Conservation (phyloP, 2,888 invertebrate genomes). For the Tortricodes alternella region DNA sequence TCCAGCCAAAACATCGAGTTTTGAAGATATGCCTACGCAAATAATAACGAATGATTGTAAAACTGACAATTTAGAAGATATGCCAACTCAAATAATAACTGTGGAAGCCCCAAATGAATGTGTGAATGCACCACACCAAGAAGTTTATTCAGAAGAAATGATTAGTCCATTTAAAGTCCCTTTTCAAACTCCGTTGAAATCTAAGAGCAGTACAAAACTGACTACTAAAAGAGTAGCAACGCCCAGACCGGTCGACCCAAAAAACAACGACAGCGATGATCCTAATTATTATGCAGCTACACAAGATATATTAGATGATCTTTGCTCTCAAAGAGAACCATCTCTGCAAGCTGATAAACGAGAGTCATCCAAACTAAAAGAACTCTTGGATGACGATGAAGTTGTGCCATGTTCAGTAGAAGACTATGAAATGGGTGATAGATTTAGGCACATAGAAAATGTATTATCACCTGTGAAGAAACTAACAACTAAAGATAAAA, state of each 20-base stretch:
- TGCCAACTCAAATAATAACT: slow-evolving; percentile 55
- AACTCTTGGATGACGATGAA: slow-evolving; percentile 37
- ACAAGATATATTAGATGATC: slow-evolving; percentile 65
- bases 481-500: slow-evolving; percentile 30
- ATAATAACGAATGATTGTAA: slow-evolving; percentile 40
- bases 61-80: slow-evolving; percentile 46
- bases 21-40: slow-evolving; percentile 59
- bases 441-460: slow-evolving; percentile 37
- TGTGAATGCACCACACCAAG: slow-evolving; percentile 16
- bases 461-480: slow-evolving; percentile 36
- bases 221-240: slow-evolving; percentile 35
- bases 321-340: slow-evolving; percentile 56
- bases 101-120: slow-evolving; percentile 34
- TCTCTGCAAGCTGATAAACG: slow-evolving; percentile 32
- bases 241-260: slow-evolving; percentile 3
- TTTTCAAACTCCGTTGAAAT: slow-evolving; percentile 49
- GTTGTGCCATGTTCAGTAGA: slow-evolving; percentile 47
- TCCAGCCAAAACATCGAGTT: slow-evolving; percentile 28
- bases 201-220: slow-evolving; percentile 43
- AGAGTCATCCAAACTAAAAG: neutral
- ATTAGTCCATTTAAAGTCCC: slow-evolving; percentile 66
- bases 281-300: slow-evolving; percentile 64
- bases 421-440: slow-evolving; percentile 39
- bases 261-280: slow-evolving; percentile 35
- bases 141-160: slow-evolving; percentile 40